A percentile compares a stretch with the other conserved stretches of the same genome.
phyloP scores from a whole-genome alignment of 2,888 invertebrate genomes.

The Agrotis ipsilon region DNA sequence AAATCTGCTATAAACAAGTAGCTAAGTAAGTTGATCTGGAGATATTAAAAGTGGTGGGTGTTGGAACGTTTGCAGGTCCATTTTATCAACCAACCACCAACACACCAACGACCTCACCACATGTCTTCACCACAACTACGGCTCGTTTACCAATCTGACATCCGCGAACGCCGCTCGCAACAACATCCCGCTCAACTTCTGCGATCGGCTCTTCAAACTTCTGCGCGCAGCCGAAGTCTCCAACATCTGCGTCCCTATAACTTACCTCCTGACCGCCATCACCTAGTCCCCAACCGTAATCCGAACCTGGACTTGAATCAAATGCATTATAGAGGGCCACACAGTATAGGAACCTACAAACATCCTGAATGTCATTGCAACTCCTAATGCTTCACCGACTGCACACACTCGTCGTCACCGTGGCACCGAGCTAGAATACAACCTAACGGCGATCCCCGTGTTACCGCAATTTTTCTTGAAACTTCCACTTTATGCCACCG shows the following conservation, averaged over 20 bases:
- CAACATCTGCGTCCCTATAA: constrained; percentile 83
- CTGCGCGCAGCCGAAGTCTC: constrained; percentile 86
- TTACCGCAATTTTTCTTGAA: constrained; percentile 82
- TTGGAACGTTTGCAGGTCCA: constrained; percentile 92
- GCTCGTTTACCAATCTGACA: constrained; percentile 87
- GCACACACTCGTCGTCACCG: constrained; percentile 85
- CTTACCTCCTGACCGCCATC: constrained; percentile 85
- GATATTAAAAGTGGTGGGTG: constrained; percentile 91
- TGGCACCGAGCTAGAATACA: constrained; percentile 80
- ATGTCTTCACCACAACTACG: constrained; percentile 90
- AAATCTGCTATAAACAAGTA: constrained; percentile 56
- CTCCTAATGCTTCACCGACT: constrained; percentile 83
- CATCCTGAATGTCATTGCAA: constrained; percentile 79
- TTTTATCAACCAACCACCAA: constrained; percentile 91
- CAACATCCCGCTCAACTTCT: constrained; percentile 86
- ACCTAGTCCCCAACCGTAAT: constrained; percentile 81
- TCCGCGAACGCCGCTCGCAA: constrained; percentile 86
- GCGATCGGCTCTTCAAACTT: constrained; percentile 86
- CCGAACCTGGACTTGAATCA: constrained; percentile 74
- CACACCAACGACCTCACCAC: constrained; percentile 91
- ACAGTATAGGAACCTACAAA: constrained; percentile 80
- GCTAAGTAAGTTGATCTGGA: constrained; percentile 73
- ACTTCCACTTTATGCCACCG: constrained; percentile 82
- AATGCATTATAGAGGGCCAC: constrained; percentile 74
- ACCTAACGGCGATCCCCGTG: constrained; percentile 78